Conservation (phyloP, 2,888 invertebrate species). For the Ligdia adustata region DNA sequence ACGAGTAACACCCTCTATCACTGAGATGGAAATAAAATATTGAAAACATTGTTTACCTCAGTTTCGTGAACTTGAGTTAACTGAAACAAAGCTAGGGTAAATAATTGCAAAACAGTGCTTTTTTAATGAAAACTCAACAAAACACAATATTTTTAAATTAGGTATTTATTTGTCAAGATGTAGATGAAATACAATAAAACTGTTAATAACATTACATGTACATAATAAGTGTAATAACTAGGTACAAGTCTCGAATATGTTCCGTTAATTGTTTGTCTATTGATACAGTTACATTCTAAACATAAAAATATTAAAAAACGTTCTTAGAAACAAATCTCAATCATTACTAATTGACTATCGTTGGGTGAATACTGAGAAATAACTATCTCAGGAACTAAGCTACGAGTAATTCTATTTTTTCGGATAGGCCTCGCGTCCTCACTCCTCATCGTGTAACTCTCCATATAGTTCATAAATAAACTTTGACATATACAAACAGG, state of each 20-base stretch:
- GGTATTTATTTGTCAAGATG: slow-evolving; percentile 65
- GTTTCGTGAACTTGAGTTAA: too few species aligned
- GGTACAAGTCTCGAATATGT: slow-evolving; percentile 27
- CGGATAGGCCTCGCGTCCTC: slow-evolving; percentile 64
- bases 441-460: slow-evolving; percentile 56
- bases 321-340: slow-evolving; percentile 77
- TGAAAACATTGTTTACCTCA: too few species aligned
- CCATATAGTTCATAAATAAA: slow-evolving; percentile 73
- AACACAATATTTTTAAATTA: slow-evolving; percentile 47
- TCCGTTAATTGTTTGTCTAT: slow-evolving; percentile 45
- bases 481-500: slow-evolving; percentile 80
- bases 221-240: slow-evolving; percentile 44
- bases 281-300: slow-evolving; percentile 58
- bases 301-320: slow-evolving; percentile 60
- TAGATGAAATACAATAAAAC: slow-evolving; percentile 73
- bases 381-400: slow-evolving; percentile 71
- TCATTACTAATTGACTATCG: slow-evolving; percentile 83
- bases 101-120: too few species aligned
- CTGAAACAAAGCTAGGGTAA: too few species aligned
- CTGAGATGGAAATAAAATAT: too few species aligned
- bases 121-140: slow-evolving; percentile 22
- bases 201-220: slow-evolving; percentile 71
- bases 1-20: too few species aligned
- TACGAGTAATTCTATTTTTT: slow-evolving; percentile 53
- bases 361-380: slow-evolving; percentile 82